Evolutionary conservation across 2,113 vertebrate species (phyloP).

Genomic region (Sciurus niger): DNA sequence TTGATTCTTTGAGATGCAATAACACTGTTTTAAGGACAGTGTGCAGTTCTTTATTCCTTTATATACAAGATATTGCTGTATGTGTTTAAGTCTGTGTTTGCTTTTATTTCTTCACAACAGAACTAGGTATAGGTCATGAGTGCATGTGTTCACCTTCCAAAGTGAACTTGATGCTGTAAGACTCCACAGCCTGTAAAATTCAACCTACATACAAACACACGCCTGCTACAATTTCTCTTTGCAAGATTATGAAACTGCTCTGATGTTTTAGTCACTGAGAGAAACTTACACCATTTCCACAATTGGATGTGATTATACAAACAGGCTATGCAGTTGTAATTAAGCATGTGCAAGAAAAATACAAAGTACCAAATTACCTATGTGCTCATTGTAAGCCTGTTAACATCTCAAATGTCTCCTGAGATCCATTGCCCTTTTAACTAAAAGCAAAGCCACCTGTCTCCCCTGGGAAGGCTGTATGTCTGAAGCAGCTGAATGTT

Average conservation of each 20-base stretch:
- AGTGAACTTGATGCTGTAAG: background rate
- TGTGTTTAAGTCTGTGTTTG: background rate
- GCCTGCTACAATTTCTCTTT: constrained; percentile 14
- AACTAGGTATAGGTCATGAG: background rate
- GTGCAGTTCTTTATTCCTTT: background rate
- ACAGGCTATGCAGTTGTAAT: constrained; percentile 65
- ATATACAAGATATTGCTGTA: background rate
- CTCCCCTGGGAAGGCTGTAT: constrained; percentile 56
- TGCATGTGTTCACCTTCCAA: background rate
- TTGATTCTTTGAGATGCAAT: background rate
- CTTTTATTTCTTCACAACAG: constrained; percentile 23
- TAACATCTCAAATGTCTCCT: constrained; percentile 50
- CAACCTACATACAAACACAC: background rate
- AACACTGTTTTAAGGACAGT: background rate
- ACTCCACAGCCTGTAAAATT: background rate
- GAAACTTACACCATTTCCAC: background rate
- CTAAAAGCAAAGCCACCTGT: constrained; percentile 61
- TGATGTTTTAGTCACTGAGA: constrained; percentile 56
- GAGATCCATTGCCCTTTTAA: constrained; percentile 75
- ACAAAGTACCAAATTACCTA: constrained; percentile 59
- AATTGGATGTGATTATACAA: constrained; percentile 66
- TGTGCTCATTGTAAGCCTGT: constrained; percentile 56
- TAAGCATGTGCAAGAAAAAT: constrained; percentile 33
- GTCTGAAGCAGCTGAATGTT: constrained; percentile 66
- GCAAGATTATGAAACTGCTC: background rate